A percentile compares a stretch with the other conserved stretches of the same genome.
Evolutionary conservation across 2,888 invertebrate genomes (phyloP).

Genomic region (Hylaea fasciaria): DNA sequence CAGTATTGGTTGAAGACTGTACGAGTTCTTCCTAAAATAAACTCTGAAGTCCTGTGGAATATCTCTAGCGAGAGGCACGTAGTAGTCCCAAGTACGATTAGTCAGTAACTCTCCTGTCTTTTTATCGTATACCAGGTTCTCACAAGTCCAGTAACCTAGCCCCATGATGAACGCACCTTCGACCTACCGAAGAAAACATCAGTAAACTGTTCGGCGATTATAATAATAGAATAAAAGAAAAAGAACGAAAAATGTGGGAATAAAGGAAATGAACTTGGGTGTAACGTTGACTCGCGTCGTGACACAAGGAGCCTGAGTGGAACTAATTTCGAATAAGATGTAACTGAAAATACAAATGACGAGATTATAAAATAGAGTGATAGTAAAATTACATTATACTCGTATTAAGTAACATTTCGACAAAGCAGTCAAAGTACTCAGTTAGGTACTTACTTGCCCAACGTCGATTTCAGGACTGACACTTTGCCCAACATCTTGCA

Average conservation of each 20-base stretch:
- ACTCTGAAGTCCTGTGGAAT: constrained; percentile 90
- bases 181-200: constrained; percentile 56
- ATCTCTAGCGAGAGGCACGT: constrained; percentile 89
- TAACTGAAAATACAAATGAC: too few species aligned
- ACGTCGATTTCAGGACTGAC: constrained; percentile 87
- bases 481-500: constrained; percentile 87
- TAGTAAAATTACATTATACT: too few species aligned
- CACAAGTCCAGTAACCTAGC: constrained; percentile 89
- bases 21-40: constrained; percentile 86
- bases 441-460: constrained; percentile 78
- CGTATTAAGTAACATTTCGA: too few species aligned
- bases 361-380: too few species aligned
- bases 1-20: constrained; percentile 85
- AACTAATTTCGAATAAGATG: too few species aligned
- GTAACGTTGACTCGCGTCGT: too few species aligned
- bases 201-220: not conserved
- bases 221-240: too few species aligned
- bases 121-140: constrained; percentile 87
- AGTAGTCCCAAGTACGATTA: constrained; percentile 91
- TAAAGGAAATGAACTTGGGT: too few species aligned
- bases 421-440: too few species aligned
- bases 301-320: too few species aligned
- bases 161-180: constrained; percentile 92
- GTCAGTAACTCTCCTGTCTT: constrained; percentile 88
- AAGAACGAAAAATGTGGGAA: too few species aligned